Conservation (phyloP, 2,797 vertebrate genomes). For the Sebastes oblongus region DNA sequence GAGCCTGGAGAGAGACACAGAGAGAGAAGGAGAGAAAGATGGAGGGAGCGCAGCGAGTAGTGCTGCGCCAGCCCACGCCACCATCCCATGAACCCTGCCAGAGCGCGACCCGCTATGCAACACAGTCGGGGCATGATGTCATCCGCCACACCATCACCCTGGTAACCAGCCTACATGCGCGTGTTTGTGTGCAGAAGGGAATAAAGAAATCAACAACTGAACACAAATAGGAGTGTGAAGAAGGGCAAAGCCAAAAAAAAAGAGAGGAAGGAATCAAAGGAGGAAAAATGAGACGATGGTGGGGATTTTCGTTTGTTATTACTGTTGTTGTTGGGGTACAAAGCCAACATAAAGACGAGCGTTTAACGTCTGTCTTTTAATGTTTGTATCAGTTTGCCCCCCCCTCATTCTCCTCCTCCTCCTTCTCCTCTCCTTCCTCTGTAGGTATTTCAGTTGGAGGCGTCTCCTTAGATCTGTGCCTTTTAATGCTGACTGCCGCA, state of each 20-base stretch:
- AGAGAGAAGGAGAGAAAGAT: constrained; percentile 42
- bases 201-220: constrained; percentile 60
- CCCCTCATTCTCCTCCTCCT: constrained; percentile 44
- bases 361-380: constrained; percentile 76
- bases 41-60: constrained; percentile 46
- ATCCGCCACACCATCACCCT: constrained; percentile 71
- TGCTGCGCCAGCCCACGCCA: constrained; percentile 49
- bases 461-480: constrained; percentile 79
- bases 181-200: constrained; percentile 49
- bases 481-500: constrained; percentile 83
- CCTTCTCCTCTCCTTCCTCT: constrained; percentile 62
- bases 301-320: constrained; percentile 65
- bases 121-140: constrained; percentile 72
- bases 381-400: constrained; percentile 71
- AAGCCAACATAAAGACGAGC: constrained; percentile 73
- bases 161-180: constrained; percentile 63
- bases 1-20: constrained; percentile 35
- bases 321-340: constrained; percentile 64
- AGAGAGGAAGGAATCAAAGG: constrained; percentile 45
- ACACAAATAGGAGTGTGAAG: constrained; percentile 44
- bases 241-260: constrained; percentile 30
- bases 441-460: constrained; percentile 80
- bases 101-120: constrained; percentile 52
- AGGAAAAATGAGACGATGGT: constrained; percentile 40
- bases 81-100: constrained; percentile 69